phyloP scores from a whole-genome alignment of 2,888 invertebrate genomes.

The Lordiphosa fenestrarum region DNA sequence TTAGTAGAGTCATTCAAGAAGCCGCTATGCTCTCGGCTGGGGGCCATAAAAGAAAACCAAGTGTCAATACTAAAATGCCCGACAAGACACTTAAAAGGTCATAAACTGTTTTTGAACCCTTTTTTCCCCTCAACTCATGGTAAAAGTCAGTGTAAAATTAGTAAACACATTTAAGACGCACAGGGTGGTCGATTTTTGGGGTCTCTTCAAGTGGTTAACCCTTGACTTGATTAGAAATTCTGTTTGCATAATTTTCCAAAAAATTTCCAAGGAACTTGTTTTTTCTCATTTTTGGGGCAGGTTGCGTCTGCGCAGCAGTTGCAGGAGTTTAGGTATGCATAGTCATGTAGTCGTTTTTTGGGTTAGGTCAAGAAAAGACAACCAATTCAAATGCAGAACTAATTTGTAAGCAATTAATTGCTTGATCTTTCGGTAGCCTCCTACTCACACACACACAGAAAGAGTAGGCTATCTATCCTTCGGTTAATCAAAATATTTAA shows the following conservation, averaged over 20 bases:
- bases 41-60: slow-evolving; percentile 37
- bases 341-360: slow-evolving; percentile 21
- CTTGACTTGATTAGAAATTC: slow-evolving; percentile 57
- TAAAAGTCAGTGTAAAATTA: slow-evolving; percentile 27
- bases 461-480: slow-evolving; percentile 57
- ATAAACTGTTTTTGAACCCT: slow-evolving; percentile 52
- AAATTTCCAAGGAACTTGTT: slow-evolving; percentile 37
- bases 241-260: slow-evolving; percentile 55
- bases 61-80: slow-evolving; percentile 56
- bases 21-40: slow-evolving; percentile 49
- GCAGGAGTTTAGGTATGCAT: slow-evolving; percentile 25
- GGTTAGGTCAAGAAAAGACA: slow-evolving; percentile 20
- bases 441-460: slow-evolving; percentile 7
- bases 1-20: slow-evolving; percentile 62
- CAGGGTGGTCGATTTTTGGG: slow-evolving; percentile 43
- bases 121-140: slow-evolving; percentile 13
- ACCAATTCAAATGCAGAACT: slow-evolving; percentile 26
- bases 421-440: slow-evolving; percentile 49
- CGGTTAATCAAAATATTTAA: slow-evolving; percentile 68
- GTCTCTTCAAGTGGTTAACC: slow-evolving; percentile 5
- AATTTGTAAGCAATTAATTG: slow-evolving; percentile 61
- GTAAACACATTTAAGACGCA: slow-evolving; percentile 37
- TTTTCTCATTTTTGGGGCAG: slow-evolving; percentile 52
- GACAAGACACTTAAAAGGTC: slow-evolving; percentile 58
- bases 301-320: slow-evolving; percentile 61